A percentile compares a stretch with the other conserved stretches of the same genome.
Conservation (phyloP, 2,888 invertebrate genomes). For the Phyllotreta cruciferae region DNA sequence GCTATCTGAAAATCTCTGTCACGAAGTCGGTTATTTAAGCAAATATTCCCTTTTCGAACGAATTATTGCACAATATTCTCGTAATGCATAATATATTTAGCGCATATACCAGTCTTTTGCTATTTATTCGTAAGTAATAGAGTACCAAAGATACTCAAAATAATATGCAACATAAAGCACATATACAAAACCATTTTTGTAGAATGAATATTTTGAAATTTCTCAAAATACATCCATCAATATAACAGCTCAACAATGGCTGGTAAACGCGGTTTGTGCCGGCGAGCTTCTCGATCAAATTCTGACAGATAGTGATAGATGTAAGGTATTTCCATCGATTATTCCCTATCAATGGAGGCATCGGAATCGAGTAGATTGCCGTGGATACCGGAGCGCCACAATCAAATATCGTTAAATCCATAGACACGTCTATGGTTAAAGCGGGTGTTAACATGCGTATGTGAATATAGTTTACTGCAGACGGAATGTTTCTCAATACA, state of each 20-base stretch:
- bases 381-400: conserved; percentile 26
- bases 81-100: no score
- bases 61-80: no score
- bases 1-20: no score
- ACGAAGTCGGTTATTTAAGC: no score
- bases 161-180: neutral
- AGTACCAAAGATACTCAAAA: neutral
- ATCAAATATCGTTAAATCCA: conserved; percentile 36
- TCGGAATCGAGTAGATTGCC: conserved; percentile 35
- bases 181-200: neutral
- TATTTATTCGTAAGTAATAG: no score
- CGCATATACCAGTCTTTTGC: no score
- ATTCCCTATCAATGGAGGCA: conserved; percentile 40
- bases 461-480: conserved; percentile 17
- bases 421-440: no score
- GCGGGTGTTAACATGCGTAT: conserved; percentile 28
- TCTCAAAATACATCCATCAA: conserved; percentile 42
- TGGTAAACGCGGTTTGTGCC: conserved; percentile 45
- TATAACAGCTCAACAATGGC: conserved; percentile 43
- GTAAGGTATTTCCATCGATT: conserved; percentile 47
- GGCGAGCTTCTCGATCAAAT: conserved; percentile 43
- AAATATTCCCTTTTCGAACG: no score
- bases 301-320: conserved; percentile 45
- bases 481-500: no score
- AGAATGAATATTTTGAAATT: conserved; percentile 21